Conservation (phyloP, 2,888 invertebrate species). For the Cosmia trapezina region DNA sequence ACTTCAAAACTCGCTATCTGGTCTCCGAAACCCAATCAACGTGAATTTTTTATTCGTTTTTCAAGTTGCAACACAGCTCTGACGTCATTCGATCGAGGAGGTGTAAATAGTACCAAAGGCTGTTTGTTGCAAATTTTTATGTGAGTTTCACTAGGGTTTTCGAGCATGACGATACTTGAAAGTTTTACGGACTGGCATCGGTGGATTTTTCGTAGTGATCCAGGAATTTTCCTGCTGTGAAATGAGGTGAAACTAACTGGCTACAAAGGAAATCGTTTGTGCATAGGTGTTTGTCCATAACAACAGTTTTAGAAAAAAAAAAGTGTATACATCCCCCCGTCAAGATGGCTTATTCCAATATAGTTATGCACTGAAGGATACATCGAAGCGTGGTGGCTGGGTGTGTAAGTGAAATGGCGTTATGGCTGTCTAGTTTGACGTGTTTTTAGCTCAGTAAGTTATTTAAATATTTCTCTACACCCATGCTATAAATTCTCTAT, state of each 20-base stretch:
- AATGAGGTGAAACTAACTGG: neutral
- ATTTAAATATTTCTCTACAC: too few species aligned
- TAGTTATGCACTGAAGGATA: too few species aligned
- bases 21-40: constrained; percentile 59
- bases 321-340: too few species aligned
- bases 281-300: too few species aligned
- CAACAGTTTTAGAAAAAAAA: too few species aligned
- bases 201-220: neutral
- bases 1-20: constrained; percentile 57
- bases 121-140: constrained; percentile 38
- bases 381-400: too few species aligned
- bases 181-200: neutral
- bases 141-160: neutral
- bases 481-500: too few species aligned
- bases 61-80: constrained; percentile 43
- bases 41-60: constrained; percentile 42
- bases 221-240: neutral
- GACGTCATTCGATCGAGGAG: constrained; percentile 43
- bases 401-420: too few species aligned
- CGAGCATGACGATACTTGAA: neutral
- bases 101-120: constrained; percentile 53
- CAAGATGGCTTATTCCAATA: too few species aligned
- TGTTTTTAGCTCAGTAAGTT: too few species aligned
- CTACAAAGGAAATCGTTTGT: neutral
- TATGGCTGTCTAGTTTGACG: too few species aligned